Conservation (phyloP, 2,113 vertebrate genomes). For the Oreocharis arfaki region DNA sequence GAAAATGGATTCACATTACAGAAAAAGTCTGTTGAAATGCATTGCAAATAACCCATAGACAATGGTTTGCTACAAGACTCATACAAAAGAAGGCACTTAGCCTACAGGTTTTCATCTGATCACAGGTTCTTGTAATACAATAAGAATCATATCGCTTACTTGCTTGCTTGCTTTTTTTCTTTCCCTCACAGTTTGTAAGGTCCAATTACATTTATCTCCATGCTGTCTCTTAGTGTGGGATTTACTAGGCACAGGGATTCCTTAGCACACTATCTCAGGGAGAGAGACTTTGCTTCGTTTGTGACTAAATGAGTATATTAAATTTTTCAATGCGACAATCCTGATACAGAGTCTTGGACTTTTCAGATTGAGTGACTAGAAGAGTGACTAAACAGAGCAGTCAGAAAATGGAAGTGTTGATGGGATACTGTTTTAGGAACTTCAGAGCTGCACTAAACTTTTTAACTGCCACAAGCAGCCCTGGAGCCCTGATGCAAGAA, state of each 20-base stretch:
- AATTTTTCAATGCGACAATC: neutral
- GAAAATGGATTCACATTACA: neutral
- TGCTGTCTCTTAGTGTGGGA: neutral
- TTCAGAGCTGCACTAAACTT: neutral
- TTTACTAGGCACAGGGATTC: neutral
- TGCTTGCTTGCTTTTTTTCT: neutral
- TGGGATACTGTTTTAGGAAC: neutral
- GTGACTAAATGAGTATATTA: neutral
- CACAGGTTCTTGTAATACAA: neutral
- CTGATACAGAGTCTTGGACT: neutral
- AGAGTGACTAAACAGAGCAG: neutral
- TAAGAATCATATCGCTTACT: neutral
- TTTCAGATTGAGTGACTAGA: neutral
- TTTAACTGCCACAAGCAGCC: neutral
- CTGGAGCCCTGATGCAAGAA: neutral
- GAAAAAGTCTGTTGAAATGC: neutral
- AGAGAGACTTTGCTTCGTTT: neutral
- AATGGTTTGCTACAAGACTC: neutral
- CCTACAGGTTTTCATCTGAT: neutral
- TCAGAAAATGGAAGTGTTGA: neutral
- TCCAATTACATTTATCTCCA: neutral
- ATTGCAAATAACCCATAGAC: neutral
- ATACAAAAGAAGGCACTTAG: neutral
- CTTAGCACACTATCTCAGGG: neutral
- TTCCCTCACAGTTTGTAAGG: neutral